phyloP scores from a whole-genome alignment of 2,888 invertebrate genomes.

The Athalia rosae region DNA sequence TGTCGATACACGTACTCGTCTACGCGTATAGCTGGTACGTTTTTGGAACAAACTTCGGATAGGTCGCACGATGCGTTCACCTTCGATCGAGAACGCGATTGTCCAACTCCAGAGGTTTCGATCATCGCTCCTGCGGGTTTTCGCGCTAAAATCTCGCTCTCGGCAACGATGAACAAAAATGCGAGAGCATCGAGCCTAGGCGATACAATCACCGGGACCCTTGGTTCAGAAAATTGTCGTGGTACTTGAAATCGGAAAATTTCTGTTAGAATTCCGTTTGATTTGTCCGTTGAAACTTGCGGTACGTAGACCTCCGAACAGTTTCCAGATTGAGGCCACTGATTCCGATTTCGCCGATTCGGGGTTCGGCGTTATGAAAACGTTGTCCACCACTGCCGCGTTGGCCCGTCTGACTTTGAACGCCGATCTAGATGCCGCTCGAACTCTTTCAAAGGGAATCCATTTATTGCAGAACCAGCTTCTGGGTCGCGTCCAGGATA shows the following conservation, averaged over 20 bases:
- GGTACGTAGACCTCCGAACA: background rate
- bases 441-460: slow-evolving; percentile 45
- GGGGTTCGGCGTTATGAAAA: slow-evolving; percentile 61
- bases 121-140: too few relatives aligned
- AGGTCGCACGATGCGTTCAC: too few relatives aligned
- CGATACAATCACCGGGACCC: too few relatives aligned
- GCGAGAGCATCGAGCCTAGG: too few relatives aligned
- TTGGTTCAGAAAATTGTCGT: too few relatives aligned
- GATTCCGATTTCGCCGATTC: slow-evolving; percentile 34
- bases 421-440: slow-evolving; percentile 44
- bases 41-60: too few relatives aligned
- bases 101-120: too few relatives aligned
- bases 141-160: too few relatives aligned
- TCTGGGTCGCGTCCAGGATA: slow-evolving; percentile 53
- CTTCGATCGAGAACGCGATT: too few relatives aligned
- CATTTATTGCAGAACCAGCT: slow-evolving; percentile 45
- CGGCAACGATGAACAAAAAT: too few relatives aligned
- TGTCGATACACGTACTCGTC: background rate
- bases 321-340: slow-evolving; percentile 40
- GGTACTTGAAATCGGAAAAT: too few relatives aligned
- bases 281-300: background rate
- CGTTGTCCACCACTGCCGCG: slow-evolving; percentile 48
- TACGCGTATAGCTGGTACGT: too few relatives aligned
- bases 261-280: background rate
- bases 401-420: background rate